A percentile compares a stretch with the other conserved stretches of the same genome.
These are phyloP conservation scores for Tragelaphus imberbis DNA, from an alignment of 2,113 vertebrate genomes.

Conservation along the genomic window DNA sequence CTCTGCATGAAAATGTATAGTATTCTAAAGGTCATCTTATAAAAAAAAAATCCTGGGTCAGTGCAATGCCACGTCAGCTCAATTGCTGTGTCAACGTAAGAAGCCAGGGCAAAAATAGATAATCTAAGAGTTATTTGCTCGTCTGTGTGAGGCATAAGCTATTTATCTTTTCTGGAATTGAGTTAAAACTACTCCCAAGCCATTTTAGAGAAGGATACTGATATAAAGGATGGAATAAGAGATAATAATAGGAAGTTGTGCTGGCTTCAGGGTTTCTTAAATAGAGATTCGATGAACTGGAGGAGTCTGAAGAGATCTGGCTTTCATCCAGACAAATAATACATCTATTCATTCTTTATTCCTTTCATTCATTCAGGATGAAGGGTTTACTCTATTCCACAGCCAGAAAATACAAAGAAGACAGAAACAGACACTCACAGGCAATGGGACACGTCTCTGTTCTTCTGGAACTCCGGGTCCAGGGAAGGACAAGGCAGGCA, in stretches of 20 bases:
- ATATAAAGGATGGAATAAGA: neutral
- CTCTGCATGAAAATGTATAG: neutral
- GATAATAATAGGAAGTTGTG: neutral
- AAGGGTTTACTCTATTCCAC: neutral
- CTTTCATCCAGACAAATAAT: neutral
- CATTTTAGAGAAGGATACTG: neutral
- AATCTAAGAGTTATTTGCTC: neutral
- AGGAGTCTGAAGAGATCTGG: neutral
- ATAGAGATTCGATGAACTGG: neutral
- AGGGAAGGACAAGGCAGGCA: too few relatives aligned
- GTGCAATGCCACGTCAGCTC: neutral
- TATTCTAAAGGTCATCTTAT: neutral
- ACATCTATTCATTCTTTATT: neutral
- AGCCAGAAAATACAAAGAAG: neutral
- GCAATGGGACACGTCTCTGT: fast-evolving
- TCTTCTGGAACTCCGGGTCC: neutral
- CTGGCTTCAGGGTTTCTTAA: neutral
- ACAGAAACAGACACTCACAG: neutral
- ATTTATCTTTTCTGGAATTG: neutral
- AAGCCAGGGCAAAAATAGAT: neutral
- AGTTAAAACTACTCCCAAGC: neutral
- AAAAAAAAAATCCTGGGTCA: neutral
- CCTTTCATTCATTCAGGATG: neutral
- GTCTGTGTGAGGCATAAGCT: neutral
- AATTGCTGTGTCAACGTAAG: neutral